Evolutionary conservation across 2,797 vertebrate genomes (phyloP), one percentile per base, ranked within the genome.

Genomic region (Acrossocheilus fasciatus): DNA sequence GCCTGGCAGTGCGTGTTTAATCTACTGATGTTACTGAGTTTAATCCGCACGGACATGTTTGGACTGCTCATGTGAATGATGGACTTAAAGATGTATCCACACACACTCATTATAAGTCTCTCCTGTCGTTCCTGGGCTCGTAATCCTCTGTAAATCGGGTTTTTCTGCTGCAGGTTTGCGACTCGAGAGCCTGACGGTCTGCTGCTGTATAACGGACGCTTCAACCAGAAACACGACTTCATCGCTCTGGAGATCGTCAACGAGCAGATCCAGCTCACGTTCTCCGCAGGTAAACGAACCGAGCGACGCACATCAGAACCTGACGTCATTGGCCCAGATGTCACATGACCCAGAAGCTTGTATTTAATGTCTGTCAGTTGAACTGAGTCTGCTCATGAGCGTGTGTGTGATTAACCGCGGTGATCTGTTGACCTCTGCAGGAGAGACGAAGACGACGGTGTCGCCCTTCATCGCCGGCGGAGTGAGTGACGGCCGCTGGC

Each of bases 181-280:
- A 98, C 97, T 8, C 96, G 93, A 91, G 97, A 98, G 91, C 93
- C 92, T 0, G 93, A 97, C 0, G 98, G 97, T 34, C 94, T 99
- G 73, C 95, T 99, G 41, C 92, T 99, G 30, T 99, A 99, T 91
- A 99, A 99, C 0, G 98, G 98, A 4, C 97, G 98, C 89, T 99
- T 99, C 93, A 99, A 99, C 0, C 97, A 98, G 91, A 97, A 97
- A 62, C 98, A 99, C 6, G 98, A 99, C 93, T 99, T 99, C 3
- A 96, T 99, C 79, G 97, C 98, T 14, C 93, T 99, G 87, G 98
- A 99, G 92, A 97, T 99, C 80, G 95, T 98, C 86, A 93, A 94
- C 0, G 95, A 97, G 89, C 98, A 99, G 94, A 94, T 99, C 72
- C 98, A 98, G 94, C 96, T 98, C 86, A 97, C 96, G 85, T 98